Base-by-base conservation (phyloP, 2,113 vertebrate genomes). In the Phycodurus eques region DNA sequence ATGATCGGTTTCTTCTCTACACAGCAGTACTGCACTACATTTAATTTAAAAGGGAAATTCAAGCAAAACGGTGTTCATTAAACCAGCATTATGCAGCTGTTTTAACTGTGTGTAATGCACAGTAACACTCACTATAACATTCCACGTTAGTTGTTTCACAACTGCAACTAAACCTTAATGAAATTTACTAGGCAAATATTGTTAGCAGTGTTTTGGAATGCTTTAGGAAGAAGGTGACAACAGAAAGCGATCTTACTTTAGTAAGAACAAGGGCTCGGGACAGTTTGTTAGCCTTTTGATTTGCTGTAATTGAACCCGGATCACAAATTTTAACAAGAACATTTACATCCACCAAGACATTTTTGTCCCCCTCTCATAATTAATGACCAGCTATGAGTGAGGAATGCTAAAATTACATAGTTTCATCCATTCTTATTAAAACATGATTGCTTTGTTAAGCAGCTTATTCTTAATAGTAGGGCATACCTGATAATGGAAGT, bases 1-100 rank as follows among this genome's bases (percentile, higher is more conserved):
- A 39, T 14, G 33, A 53, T 35, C 14, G 17, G 54, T 53, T 39
- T 33, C 33, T 19, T n/a, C 49, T 68, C 47, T 33, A 35, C 27
- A 46, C 42, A 46, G 27, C 31, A 35, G 4, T 10, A 51, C 15
- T 53, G 31, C 47, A 35, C 27, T 68, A 53, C 31, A 53, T 68
- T 68, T 35, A 17, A 65, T 65, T 44, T n/a, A 65, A 67, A 53
- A 51, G 46, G 46, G 31, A 67, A 66, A 66, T 66, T 27, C 46
- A 14, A 4, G 15, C 14, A 10, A 51, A 31, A 51, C 27, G 11
- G 7, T 51, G 27, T 67, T 67, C 46, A 68, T 53, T 35, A 53
- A 53, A 68, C 14, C 31, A 20, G 51, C 65, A 49, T 67, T 67
- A 33, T 19, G 46, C 46, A n/a, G 49, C 14, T 51, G 65, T 31